Percentiles rank a stretch among this genome's conserved stretches.
Evolutionary conservation across 2,113 vertebrate genomes (phyloP).

Genomic region (Pleuronectes platessa): DNA sequence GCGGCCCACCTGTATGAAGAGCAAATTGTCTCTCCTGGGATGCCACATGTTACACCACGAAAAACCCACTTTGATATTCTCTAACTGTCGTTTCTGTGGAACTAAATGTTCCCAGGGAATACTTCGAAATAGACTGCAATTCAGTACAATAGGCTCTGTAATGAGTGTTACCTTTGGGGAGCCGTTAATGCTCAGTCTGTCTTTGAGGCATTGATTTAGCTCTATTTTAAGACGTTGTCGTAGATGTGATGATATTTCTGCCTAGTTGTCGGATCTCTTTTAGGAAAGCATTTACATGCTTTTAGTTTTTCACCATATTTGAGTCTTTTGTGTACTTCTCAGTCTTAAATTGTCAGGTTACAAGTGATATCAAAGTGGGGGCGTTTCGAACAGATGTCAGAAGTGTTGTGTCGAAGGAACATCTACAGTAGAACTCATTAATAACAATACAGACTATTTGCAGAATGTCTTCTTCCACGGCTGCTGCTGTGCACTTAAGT

Average conservation of each 20-base stretch:
- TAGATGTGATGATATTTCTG: background rate
- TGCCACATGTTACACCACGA: no score
- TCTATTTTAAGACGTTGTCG: background rate
- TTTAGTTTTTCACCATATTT: background rate
- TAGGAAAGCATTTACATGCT: background rate
- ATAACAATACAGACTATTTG: background rate
- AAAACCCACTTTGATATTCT: background rate
- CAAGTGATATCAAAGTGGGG: background rate
- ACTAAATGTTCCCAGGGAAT: background rate
- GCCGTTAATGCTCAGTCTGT: background rate
- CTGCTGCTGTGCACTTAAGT: slow-evolving; percentile 38
- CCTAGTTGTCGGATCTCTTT: background rate
- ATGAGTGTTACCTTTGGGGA: background rate
- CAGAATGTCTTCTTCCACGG: background rate
- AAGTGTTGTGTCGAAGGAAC: no score
- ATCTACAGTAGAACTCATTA: background rate
- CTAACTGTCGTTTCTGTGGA: background rate
- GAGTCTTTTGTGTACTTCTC: background rate
- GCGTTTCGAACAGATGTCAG: no score
- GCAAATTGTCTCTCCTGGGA: no score
- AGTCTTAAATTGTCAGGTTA: background rate
- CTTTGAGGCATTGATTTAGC: background rate
- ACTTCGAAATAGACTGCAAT: background rate
- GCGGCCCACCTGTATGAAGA: no score
- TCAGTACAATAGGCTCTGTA: background rate